Evolutionary conservation across 2,888 invertebrate genomes (phyloP), one percentile per base, ranked within the genome.

Genomic region (Baccha elongata): DNA sequence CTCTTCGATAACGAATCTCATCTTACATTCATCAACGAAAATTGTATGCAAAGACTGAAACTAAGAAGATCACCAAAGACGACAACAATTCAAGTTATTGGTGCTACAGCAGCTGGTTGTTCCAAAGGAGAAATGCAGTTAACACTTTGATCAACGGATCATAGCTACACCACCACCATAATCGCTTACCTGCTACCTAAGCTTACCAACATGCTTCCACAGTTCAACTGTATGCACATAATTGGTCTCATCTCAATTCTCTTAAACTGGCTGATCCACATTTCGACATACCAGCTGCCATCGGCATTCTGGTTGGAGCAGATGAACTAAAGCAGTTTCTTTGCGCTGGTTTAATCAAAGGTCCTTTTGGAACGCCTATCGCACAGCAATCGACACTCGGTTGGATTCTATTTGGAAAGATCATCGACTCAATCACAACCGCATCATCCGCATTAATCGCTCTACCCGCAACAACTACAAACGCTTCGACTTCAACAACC

Each of bases 1-100:
- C 17, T 74, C 1, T 65, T 74, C 11, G 65, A 75, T 17, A 62
- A 29, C 6, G 64, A 55, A 8, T 75, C 69, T 2, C 65, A 80
- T 37, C 67, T 74, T 11, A 73, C 78, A 0, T 83, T 85, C 26
- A 62, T 75, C 13, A 60, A 62, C 7, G 65, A 79, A 21, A 35
- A 11, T 35, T 35, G 35, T 35, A 35, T 8, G 32, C 10, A n/a
- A n/a, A 10, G 32, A 32, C 7, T 32, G 32, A 10, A 10, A 32
- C 7, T 6, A 32, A 32, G 32, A 6, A 32, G 32, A n/a, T n/a
- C n/a, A n/a, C n/a, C n/a, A n/a, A n/a, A n/a, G n/a, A n/a, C n/a
- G n/a, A n/a, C n/a, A n/a, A n/a, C n/a, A n/a, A n/a, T n/a, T n/a
- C n/a, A n/a, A n/a, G n/a, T n/a, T n/a, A n/a, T n/a, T n/a, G n/a